A percentile compares a stretch with the other conserved stretches of the same genome.
These are phyloP conservation scores for Dasypus novemcinctus DNA, from an alignment of 2,113 vertebrate genomes.

Conservation along the genomic window DNA sequence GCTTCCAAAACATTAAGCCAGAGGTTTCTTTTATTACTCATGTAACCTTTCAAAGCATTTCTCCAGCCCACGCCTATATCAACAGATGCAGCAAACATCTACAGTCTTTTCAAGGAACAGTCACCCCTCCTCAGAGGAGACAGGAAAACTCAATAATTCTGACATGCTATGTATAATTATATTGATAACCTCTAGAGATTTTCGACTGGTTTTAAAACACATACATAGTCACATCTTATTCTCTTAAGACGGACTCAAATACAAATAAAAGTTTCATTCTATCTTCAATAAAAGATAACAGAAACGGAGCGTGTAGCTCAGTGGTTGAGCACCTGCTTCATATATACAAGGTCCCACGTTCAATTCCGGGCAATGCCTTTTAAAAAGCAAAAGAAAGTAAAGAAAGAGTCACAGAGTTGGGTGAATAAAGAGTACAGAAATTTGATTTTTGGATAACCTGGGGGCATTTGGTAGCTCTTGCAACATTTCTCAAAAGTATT, in stretches of 20 bases:
- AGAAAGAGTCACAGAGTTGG: neutral
- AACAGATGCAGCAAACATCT: neutral
- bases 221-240: neutral
- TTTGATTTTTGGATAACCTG: neutral
- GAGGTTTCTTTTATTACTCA: neutral
- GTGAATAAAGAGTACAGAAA: neutral
- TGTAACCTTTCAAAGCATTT: neutral
- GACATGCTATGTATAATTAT: neutral
- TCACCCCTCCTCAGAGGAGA: neutral
- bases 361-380: too few species aligned
- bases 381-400: neutral
- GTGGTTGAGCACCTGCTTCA: too few species aligned
- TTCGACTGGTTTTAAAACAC: conserved; percentile 8
- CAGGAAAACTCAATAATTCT: neutral
- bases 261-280: neutral
- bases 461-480: too few species aligned
- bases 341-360: too few species aligned
- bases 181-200: neutral
- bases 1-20: neutral
- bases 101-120: neutral
- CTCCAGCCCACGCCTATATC: neutral
- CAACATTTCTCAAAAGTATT: neutral
- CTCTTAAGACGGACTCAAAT: neutral
- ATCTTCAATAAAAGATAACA: neutral
- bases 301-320: too few species aligned